Conservation (phyloP, 2,888 invertebrate species). For the Tromatobia lineatoria region DNA sequence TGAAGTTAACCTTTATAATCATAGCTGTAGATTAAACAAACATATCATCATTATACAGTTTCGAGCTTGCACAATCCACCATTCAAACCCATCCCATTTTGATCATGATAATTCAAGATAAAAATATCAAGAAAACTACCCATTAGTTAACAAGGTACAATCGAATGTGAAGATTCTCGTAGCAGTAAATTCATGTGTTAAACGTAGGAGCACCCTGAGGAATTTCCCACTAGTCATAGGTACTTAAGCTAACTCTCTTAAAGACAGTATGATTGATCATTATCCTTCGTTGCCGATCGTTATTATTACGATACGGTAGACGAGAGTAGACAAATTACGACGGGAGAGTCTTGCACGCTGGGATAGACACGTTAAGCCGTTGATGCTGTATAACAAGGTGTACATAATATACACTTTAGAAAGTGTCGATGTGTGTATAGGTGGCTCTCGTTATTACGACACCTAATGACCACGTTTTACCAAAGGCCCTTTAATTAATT, state of each 20-base stretch:
- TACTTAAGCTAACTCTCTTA: slow-evolving; percentile 31
- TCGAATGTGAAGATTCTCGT: background rate
- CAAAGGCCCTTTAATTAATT: slow-evolving; percentile 65
- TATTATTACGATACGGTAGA: slow-evolving; percentile 57
- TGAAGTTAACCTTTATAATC: too few relatives aligned
- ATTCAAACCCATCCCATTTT: background rate
- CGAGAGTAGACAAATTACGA: slow-evolving; percentile 66
- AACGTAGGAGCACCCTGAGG: slow-evolving; percentile 14
- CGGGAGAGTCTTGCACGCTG: slow-evolving; percentile 58
- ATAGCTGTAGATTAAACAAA: background rate
- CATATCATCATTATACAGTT: background rate
- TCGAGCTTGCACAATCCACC: too few relatives aligned
- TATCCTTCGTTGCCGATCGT: slow-evolving; percentile 58
- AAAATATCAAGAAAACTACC: background rate
- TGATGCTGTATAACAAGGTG: slow-evolving; percentile 22
- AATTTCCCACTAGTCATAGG: slow-evolving; percentile 41
- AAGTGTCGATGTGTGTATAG: slow-evolving; percentile 22
- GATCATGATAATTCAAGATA: background rate
- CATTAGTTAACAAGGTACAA: background rate
- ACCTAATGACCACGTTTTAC: slow-evolving; percentile 66
- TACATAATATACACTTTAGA: slow-evolving; percentile 46
- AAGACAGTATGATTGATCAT: slow-evolving; percentile 61
- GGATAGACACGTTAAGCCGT: slow-evolving; percentile 62
- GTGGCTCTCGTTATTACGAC: slow-evolving; percentile 62
- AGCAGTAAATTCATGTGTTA: slow-evolving; percentile 5